Evolutionary conservation across 2,113 vertebrate species (phyloP).

Genomic region (Colius striatus): DNA sequence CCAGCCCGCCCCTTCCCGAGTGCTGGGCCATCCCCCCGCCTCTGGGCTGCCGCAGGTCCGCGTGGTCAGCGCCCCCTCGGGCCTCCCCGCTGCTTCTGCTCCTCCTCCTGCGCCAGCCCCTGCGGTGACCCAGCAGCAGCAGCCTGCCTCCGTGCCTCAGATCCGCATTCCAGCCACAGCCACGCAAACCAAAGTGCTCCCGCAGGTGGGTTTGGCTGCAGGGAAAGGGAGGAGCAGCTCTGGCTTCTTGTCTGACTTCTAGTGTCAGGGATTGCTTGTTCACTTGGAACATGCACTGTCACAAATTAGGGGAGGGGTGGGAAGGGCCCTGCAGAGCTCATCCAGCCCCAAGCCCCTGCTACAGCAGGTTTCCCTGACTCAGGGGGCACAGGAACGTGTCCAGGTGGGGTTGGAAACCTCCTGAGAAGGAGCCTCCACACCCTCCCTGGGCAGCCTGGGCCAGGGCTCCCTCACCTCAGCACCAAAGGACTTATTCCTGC

Average conservation of each 20-base stretch:
- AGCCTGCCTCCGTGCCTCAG: constrained; percentile 82
- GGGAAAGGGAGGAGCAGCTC: background rate
- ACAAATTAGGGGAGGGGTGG: too few species aligned
- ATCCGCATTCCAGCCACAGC: constrained; percentile 88
- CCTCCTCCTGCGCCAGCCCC: constrained; percentile 46
- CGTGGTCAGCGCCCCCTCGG: constrained; percentile 86
- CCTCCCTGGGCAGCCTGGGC: too few species aligned
- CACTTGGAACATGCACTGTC: background rate
- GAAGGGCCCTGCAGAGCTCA: too few species aligned
- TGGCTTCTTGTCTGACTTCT: background rate
- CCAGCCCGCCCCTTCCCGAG: constrained; percentile 77
- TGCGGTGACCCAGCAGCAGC: constrained; percentile 70
- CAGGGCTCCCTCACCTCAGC: too few species aligned
- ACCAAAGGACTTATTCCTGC: too few species aligned
- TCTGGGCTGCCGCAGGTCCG: constrained; percentile 90
- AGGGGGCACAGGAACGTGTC: too few species aligned
- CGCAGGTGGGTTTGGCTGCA: constrained; percentile 81
- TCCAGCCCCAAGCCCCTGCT: too few species aligned
- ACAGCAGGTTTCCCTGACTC: too few species aligned
- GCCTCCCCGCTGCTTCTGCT: constrained; percentile 72
- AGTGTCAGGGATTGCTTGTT: background rate
- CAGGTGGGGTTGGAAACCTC: too few species aligned
- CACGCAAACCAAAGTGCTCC: constrained; percentile 84
- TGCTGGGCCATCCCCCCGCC: constrained; percentile 82
- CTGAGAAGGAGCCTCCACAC: too few species aligned